Evolutionary conservation across 2,888 invertebrate species (phyloP).

Genomic region (Sturmia bella): DNA sequence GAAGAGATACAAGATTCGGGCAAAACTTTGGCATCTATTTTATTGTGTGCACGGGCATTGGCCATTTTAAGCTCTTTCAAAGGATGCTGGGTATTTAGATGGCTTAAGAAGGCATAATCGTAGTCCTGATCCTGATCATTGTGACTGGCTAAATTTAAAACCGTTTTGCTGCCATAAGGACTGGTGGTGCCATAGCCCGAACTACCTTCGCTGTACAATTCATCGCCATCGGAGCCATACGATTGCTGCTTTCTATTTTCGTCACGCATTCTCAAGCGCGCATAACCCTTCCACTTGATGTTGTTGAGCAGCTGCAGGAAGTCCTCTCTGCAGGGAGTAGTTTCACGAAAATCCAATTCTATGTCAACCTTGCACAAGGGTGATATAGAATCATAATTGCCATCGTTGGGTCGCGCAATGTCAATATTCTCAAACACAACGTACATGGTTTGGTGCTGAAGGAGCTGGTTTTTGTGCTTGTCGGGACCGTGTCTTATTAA

Average conservation of each 20-base stretch:
- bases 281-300: constrained; percentile 80
- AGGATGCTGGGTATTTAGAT: constrained; percentile 84
- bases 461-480: constrained; percentile 82
- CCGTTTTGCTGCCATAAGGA: constrained; percentile 62
- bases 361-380: constrained; percentile 86
- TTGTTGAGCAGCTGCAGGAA: constrained; percentile 75
- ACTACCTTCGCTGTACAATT: constrained; percentile 75
- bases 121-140: constrained; percentile 74
- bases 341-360: constrained; percentile 81
- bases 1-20: constrained; percentile 78
- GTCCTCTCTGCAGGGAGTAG: constrained; percentile 76
- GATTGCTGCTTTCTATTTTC: constrained; percentile 53
- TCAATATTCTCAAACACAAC: constrained; percentile 89
- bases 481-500: constrained; percentile 80
- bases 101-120: constrained; percentile 85
- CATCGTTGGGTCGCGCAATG: constrained; percentile 86
- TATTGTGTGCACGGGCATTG: constrained; percentile 52
- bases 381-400: constrained; percentile 81
- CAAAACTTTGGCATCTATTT: constrained; percentile 74
- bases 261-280: constrained; percentile 78
- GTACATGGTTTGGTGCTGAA: constrained; percentile 86
- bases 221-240: constrained; percentile 55
- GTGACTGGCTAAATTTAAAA: constrained; percentile 38
- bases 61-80: constrained; percentile 78
- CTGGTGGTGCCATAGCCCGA: constrained; percentile 75